phyloP scores from a whole-genome alignment of 2,888 invertebrate species.

The Slavum lentiscoides region DNA sequence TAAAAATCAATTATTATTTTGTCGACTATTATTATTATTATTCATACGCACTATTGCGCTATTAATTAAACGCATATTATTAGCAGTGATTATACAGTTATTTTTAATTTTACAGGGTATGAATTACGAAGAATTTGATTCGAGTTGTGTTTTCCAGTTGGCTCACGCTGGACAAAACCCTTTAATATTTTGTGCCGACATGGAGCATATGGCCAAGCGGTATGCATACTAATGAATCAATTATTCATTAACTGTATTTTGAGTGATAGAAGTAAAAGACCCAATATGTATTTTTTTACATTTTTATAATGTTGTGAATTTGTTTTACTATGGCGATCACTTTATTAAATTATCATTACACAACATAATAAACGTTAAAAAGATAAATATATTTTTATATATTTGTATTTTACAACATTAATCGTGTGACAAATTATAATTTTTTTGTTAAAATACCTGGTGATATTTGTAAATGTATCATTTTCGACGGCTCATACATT shows the following conservation, averaged over 20 bases:
- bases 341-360: background rate
- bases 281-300: background rate
- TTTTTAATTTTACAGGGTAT: conserved; percentile 49
- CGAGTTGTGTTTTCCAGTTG: conserved; percentile 62
- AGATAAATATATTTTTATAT: too few species aligned
- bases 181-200: conserved; percentile 62
- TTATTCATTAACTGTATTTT: background rate
- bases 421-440: too few species aligned
- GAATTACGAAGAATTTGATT: conserved; percentile 61
- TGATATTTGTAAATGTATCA: too few species aligned
- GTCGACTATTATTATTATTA: too few species aligned
- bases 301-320: background rate
- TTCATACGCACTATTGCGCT: too few species aligned
- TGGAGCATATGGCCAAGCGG: conserved; percentile 60
- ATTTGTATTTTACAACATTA: too few species aligned
- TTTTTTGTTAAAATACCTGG: too few species aligned
- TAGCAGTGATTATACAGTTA: too few species aligned
- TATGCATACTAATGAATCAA: conserved; percentile 55
- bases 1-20: too few species aligned
- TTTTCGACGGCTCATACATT: too few species aligned
- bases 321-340: background rate
- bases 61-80: too few species aligned
- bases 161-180: conserved; percentile 62
- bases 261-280: too few species aligned
- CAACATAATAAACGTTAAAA: background rate